Evolutionary conservation across 2,797 vertebrate genomes (phyloP).

Genomic region (Myioborus miniatus): DNA sequence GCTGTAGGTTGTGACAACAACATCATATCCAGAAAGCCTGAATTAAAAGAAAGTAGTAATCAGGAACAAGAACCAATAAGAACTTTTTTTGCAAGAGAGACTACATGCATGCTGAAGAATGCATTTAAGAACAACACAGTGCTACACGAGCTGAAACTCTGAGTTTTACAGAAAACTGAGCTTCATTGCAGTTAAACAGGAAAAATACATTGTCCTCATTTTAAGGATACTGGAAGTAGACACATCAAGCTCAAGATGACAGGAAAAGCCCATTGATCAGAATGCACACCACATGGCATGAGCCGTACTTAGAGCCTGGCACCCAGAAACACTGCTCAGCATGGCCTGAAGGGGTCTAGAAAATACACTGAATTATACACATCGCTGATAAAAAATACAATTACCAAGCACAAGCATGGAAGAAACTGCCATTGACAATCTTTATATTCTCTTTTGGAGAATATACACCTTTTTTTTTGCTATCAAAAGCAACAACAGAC

Average conservation of each 20-base stretch:
- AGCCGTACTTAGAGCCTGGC: not conserved
- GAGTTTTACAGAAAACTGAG: not conserved
- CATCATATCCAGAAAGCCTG: conserved; percentile 87
- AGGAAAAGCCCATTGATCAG: not conserved
- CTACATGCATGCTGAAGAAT: not conserved
- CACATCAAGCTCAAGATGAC: not conserved
- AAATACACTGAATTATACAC: not conserved
- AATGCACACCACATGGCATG: not conserved
- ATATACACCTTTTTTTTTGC: not conserved
- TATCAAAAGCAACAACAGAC: not conserved
- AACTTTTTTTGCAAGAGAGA: not conserved
- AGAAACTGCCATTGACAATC: not conserved
- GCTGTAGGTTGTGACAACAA: conserved; percentile 94
- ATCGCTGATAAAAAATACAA: not conserved
- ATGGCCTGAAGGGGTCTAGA: not conserved
- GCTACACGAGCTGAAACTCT: not conserved
- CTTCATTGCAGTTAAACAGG: not conserved
- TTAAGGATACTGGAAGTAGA: not conserved
- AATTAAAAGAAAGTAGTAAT: not conserved
- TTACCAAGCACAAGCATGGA: not conserved
- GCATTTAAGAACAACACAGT: not conserved
- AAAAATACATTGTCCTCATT: not conserved
- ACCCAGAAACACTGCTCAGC: not conserved
- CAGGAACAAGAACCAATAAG: not conserved
- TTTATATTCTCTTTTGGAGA: not conserved